Conservation (phyloP, 1,140 invertebrate species). For the Drosophila chauvacae region DNA sequence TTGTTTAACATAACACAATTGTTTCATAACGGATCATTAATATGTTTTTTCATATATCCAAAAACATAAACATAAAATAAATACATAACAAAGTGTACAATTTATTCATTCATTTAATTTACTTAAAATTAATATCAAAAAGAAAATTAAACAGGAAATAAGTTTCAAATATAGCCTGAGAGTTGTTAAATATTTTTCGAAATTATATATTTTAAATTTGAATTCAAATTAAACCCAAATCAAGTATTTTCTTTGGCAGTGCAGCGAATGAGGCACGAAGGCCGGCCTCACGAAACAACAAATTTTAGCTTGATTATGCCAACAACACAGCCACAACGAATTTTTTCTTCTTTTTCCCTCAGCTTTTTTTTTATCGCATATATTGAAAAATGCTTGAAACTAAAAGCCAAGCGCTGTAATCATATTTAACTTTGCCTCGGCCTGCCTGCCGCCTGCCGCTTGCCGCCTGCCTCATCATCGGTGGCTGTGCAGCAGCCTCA, state of each 20-base stretch:
- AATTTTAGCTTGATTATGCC: constrained; percentile 54
- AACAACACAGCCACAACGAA: constrained; percentile 24
- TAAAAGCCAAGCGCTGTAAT: constrained; percentile 75
- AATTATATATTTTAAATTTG: not conserved
- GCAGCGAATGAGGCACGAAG: constrained; percentile 23
- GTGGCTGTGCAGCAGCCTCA: constrained; percentile 24
- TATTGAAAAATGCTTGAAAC: constrained; percentile 69
- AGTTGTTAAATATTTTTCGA: no score
- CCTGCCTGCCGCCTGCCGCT: constrained; percentile 14
- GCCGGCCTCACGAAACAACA: constrained; percentile 56
- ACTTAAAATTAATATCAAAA: no score
- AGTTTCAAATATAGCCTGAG: not conserved
- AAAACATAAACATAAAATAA: no score
- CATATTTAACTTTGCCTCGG: constrained; percentile 66
- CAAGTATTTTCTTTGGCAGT: constrained; percentile 1
- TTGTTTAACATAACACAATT: no score
- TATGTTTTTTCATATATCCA: no score
- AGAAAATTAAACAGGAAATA: not conserved
- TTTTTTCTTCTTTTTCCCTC: constrained; percentile 6
- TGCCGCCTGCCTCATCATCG: constrained; percentile 24
- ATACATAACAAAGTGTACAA: no score
- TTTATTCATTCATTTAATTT: no score
- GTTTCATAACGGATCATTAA: no score
- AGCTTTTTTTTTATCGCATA: constrained; percentile 48
- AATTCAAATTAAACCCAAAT: not conserved